Evolutionary conservation across 2,797 vertebrate genomes (phyloP).

Genomic region (Parotocinclus haroldoi): DNA sequence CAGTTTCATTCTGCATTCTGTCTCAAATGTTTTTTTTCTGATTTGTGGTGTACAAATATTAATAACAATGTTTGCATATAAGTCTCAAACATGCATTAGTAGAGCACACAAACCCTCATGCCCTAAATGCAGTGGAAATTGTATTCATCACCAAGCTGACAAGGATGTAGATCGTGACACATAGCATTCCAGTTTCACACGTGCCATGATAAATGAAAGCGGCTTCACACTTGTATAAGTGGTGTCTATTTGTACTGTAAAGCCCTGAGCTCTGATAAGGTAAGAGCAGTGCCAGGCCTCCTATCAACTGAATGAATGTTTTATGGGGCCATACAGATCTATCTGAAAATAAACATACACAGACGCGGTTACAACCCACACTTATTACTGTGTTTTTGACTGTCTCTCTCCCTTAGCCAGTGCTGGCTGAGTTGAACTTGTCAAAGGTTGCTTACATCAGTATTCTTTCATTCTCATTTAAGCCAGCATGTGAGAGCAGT

Average conservation of each 20-base stretch:
- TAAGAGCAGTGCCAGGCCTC: conserved; percentile 47
- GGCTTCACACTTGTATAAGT: conserved; percentile 60
- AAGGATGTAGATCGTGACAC: conserved; percentile 43
- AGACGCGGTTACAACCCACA: too few relatives aligned
- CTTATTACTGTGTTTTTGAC: too few relatives aligned
- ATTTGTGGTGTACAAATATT: too few relatives aligned
- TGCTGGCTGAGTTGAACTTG: too few relatives aligned
- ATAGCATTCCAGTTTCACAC: conserved; percentile 57
- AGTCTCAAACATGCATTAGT: too few relatives aligned
- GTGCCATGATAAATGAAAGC: conserved; percentile 56
- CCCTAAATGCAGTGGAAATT: conserved; percentile 55
- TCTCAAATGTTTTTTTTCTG: too few relatives aligned
- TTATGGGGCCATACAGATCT: conserved; percentile 52
- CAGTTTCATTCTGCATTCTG: too few relatives aligned
- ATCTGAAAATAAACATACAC: conserved; percentile 37
- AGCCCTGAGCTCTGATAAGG: conserved; percentile 54
- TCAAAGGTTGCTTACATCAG: too few relatives aligned
- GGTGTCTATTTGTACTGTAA: conserved; percentile 59
- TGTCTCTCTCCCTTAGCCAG: too few relatives aligned
- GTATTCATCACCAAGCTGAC: conserved; percentile 45
- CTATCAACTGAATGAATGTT: conserved; percentile 55
- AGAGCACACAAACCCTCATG: conserved; percentile 23
- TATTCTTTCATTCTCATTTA: too few relatives aligned
- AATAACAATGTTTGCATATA: too few relatives aligned
- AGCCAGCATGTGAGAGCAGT: too few relatives aligned